Conservation (phyloP, 2,113 vertebrate species). For the Leucosticte australis region DNA sequence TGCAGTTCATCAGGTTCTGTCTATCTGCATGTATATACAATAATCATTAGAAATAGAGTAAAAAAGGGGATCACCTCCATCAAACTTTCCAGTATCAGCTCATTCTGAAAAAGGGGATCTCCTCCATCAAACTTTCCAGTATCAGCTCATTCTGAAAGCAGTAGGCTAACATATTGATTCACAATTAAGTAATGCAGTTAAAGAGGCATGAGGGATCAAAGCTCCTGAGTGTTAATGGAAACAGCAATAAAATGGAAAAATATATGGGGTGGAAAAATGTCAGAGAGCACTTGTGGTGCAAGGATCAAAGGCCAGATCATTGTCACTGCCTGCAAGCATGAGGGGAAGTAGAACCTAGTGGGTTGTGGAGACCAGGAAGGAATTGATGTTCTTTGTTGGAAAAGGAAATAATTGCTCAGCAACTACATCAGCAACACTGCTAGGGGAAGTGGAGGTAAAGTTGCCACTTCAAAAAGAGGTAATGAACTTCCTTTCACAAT, state of each 20-base stretch:
- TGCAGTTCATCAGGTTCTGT: not conserved
- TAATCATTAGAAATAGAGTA: not conserved
- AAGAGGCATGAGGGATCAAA: not conserved
- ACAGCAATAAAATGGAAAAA: conserved; percentile 31
- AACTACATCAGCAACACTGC: not conserved
- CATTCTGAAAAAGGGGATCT: not conserved
- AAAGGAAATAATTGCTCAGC: conserved; percentile 48
- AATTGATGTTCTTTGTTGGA: not conserved
- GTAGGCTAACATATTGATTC: not conserved
- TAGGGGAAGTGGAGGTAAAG: conserved; percentile 1
- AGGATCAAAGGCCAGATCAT: conserved; percentile 25
- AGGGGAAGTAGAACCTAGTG: conserved; percentile 16
- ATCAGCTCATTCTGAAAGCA: not conserved
- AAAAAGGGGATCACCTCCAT: not conserved
- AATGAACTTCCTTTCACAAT: conserved; percentile 10
- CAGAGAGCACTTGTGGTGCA: not conserved
- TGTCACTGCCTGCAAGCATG: not conserved
- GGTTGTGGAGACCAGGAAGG: not conserved
- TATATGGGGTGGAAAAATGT: not conserved
- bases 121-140: not conserved
- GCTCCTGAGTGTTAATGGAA: not conserved
- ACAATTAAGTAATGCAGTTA: not conserved
- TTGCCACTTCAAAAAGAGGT: not conserved
- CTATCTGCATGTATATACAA: not conserved
- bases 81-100: not conserved